phyloP scores from a whole-genome alignment of 2,888 invertebrate species.

The Teinopalpus imperialis region DNA sequence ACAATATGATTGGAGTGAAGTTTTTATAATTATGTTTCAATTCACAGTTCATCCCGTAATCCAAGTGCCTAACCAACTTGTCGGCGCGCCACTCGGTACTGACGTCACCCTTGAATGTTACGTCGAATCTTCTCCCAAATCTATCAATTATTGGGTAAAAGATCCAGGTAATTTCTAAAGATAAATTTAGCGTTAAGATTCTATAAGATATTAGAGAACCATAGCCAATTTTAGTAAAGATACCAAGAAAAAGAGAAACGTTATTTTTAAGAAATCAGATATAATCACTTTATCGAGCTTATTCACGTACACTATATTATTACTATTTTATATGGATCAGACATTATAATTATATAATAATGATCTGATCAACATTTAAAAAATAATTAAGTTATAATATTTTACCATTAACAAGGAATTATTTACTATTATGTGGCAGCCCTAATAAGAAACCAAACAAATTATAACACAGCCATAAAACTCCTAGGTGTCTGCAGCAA shows the following conservation, averaged over 20 bases:
- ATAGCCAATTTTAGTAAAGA: too few relatives aligned
- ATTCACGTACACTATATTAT: too few relatives aligned
- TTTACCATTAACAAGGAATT: too few relatives aligned
- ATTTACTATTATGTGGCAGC: slow-evolving; percentile 57
- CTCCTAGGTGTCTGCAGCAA: slow-evolving; percentile 73
- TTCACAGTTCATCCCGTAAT: slow-evolving; percentile 92
- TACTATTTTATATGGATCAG: too few relatives aligned
- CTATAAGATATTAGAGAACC: too few relatives aligned
- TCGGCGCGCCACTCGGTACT: slow-evolving; percentile 92
- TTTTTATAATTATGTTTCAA: not conserved
- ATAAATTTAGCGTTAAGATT: too few relatives aligned
- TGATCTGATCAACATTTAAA: too few relatives aligned
- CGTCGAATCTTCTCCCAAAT: slow-evolving; percentile 94
- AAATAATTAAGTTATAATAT: too few relatives aligned
- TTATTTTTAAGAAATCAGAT: too few relatives aligned
- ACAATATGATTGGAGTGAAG: not conserved
- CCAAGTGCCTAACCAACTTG: slow-evolving; percentile 94
- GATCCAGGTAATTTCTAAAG: slow-evolving; percentile 82
- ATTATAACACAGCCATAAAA: slow-evolving; percentile 77
- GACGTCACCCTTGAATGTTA: slow-evolving; percentile 93
- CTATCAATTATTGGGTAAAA: slow-evolving; percentile 94
- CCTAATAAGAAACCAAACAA: slow-evolving; percentile 73
- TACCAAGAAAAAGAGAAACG: too few relatives aligned
- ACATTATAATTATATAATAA: too few relatives aligned
- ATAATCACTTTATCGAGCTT: too few relatives aligned